A percentile compares a stretch with the other conserved stretches of the same genome.
These are phyloP conservation scores for Toxotes lorentzi DNA, from an alignment of 2,797 vertebrate genomes.

Conservation along the genomic window DNA sequence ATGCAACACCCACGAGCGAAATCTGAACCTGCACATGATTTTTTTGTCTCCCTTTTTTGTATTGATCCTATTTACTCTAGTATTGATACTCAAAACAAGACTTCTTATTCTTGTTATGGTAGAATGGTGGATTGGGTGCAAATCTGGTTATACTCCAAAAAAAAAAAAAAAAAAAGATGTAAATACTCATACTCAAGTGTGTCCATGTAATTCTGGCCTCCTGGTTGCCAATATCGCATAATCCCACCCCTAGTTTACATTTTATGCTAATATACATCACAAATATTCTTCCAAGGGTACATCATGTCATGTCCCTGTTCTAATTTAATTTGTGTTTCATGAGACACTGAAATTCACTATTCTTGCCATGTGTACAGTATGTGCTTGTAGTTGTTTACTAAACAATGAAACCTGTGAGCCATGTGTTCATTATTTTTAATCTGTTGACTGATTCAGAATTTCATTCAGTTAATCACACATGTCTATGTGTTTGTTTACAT, in stretches of 20 bases:
- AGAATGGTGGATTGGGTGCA: neutral
- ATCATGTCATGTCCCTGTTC: slow-evolving; percentile 42
- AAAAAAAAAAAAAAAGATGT: slow-evolving; percentile 16
- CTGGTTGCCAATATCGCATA: neutral
- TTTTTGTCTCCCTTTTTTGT: neutral
- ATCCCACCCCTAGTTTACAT: slow-evolving; percentile 8
- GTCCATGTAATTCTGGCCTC: neutral
- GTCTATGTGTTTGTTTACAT: neutral
- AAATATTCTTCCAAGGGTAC: slow-evolving; percentile 46
- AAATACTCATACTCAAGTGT: no score
- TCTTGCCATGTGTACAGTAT: neutral
- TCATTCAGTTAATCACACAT: neutral
- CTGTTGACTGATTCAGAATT: slow-evolving; percentile 9
- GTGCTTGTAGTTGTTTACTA: slow-evolving; percentile 1
- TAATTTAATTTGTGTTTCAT: slow-evolving; percentile 41
- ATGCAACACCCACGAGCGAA: neutral
- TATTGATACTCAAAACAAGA: neutral
- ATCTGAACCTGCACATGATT: neutral
- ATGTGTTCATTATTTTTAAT: neutral
- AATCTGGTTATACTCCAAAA: slow-evolving; percentile 3
- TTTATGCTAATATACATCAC: slow-evolving; percentile 28
- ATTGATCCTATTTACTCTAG: neutral
- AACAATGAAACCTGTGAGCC: slow-evolving; percentile 12
- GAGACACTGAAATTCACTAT: slow-evolving; percentile 21
- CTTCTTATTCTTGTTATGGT: neutral